Base-by-base conservation (phyloP, 2,888 invertebrate species). In the Cataglyphis cursor region DNA sequence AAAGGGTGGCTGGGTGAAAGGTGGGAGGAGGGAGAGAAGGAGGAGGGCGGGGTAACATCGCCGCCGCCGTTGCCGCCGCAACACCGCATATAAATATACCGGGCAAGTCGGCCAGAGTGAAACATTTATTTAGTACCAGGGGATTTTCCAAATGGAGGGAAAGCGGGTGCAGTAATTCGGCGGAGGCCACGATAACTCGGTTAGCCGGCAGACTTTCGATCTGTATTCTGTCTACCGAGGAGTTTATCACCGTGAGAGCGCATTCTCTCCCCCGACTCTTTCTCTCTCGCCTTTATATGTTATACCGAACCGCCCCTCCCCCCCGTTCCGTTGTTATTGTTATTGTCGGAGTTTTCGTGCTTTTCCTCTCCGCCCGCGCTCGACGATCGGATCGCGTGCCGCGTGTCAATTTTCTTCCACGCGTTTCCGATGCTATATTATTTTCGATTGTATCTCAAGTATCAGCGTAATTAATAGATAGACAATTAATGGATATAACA, bases 91-190 rank as follows among this genome's bases (percentile, higher is more conserved):
- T 92, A 90, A 93, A 93, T 93, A 88, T 90, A 90, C 83, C 85
- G 85, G 85, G 85, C 88, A 87, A 81, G 85, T 87, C 85, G 87
- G 86, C 86, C 86, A 86, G 90, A 92, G 93, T 94, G 90, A 94
- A 94, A 94, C 93, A 94, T 94, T 94, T 93, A 94, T 94, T 93
- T 92, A 93, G 92, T 91, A 88, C 92, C 93, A 90, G 90, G 94
- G 93, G 92, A 93, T 94, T 94, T 92, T 93, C 92, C 91, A 90
- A 92, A 93, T 92, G 91, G 92, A 88, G 87, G 86, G 87, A 86
- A 83, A 85, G 81, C 86, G 87, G 81, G 83, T 73, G 73, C 84
- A 88, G 92, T 90, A 88, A 90, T 85, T 89, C 89, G 90, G 91
- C 83, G 89, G 85, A 90, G 84, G 92, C 86, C 88, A 87, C 88